Base-by-base conservation (phyloP, 2,113 vertebrate genomes). In the Chunga burmeisteri region DNA sequence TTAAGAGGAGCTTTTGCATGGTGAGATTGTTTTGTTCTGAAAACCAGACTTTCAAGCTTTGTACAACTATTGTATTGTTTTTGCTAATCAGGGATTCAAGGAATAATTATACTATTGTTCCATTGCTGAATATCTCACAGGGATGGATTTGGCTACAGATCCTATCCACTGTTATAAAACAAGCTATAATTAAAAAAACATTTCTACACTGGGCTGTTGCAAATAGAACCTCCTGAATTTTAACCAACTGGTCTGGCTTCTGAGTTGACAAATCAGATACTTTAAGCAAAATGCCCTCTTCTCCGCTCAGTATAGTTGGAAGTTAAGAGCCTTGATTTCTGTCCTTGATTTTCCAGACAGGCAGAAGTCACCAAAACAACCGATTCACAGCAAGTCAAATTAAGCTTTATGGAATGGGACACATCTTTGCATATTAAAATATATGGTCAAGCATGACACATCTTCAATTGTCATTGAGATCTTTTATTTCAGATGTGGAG, bases 81-180 rank as follows among this genome's bases (percentile, higher is more conserved):
- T 91, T 95, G 55, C 50, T 95, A 97, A 95, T 97, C 83, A 89
- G 73, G 88, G 32, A 94, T 85, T 62, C 78, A 77, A 94, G 81
- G 93, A 92, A 91, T 87, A 95, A 97, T 96, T 91, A 89, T 66
- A 81, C 81, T 85, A 95, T 91, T 97, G 81, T 96, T 94, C 66
- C 4, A 0, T 27, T 78, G 26, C 86, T 95, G 91, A 89, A 87
- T 94, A 78, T 87, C 91, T 95, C 93, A 82, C 56, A 80, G 81
- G 84, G 53, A 94, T 40, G 73, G 92, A 91, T 86, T 88, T 96
- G 86, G 92, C 83, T 81, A 79, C 73, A 79, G 83, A 96, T 94
- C 22, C 83, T 81, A 75, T 42, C 44, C 80, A 82, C 81, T 97
- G 91, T 91, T 88, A 94, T 58, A 89, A 89, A 96, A 81, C 70